Conservation (phyloP, 2,113 vertebrate genomes). For the Percina caprodes region DNA sequence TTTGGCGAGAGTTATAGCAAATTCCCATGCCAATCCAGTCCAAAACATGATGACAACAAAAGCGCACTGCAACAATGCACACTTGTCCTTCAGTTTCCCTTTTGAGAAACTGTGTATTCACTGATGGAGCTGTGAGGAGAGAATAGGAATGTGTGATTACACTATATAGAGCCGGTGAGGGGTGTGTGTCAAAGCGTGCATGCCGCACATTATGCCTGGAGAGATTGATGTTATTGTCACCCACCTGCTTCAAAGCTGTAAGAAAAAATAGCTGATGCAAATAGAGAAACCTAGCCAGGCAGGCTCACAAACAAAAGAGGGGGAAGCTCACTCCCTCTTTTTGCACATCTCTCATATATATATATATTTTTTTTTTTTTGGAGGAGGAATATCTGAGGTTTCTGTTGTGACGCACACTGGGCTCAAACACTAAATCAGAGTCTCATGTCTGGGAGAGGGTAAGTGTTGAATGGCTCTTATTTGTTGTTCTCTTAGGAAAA, state of each 20-base stretch:
- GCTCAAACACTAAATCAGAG: slow-evolving; percentile 77
- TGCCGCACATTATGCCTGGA: slow-evolving; percentile 84
- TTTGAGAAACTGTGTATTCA: slow-evolving; percentile 60
- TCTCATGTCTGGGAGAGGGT: slow-evolving; percentile 79
- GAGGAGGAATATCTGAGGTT: slow-evolving; percentile 81
- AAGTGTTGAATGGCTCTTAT: slow-evolving; percentile 81
- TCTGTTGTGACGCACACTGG: slow-evolving; percentile 75
- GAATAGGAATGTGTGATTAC: slow-evolving; percentile 79
- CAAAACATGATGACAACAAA: slow-evolving; percentile 61
- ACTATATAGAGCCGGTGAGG: slow-evolving; percentile 78
- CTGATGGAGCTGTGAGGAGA: slow-evolving; percentile 53
- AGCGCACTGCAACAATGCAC: slow-evolving; percentile 52
- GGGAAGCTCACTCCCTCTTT: slow-evolving; percentile 90
- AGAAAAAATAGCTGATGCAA: slow-evolving; percentile 79
- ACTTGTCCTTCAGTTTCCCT: slow-evolving; percentile 66
- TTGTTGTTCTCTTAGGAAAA: slow-evolving; percentile 65
- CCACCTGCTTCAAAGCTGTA: slow-evolving; percentile 87
- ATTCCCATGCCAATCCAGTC: slow-evolving; percentile 57
- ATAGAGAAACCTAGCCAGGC: slow-evolving; percentile 81
- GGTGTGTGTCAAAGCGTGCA: slow-evolving; percentile 80
- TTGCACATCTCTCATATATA: slow-evolving; percentile 80
- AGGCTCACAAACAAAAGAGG: slow-evolving; percentile 91
- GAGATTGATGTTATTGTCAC: slow-evolving; percentile 89
- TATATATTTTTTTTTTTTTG: slow-evolving; percentile 17
- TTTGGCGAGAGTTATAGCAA: neutral